Evolutionary conservation across 2,888 invertebrate genomes (phyloP), one percentile per base, ranked within the genome.

Genomic region (Sialis fuliginosa): DNA sequence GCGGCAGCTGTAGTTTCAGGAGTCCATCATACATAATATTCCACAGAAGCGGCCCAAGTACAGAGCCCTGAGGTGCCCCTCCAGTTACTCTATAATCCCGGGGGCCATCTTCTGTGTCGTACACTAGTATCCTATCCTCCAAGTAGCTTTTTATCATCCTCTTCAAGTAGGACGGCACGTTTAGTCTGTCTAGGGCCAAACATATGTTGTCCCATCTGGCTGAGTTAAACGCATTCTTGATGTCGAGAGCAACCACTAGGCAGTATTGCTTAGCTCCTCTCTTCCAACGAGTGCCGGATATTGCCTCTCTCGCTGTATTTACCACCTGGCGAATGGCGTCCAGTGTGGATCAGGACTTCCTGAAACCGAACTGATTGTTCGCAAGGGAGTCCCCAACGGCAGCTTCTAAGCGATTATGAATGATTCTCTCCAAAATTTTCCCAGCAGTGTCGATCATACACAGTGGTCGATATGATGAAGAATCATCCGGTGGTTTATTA

Each of bases 401-500:
- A 39, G 40, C 40, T 9, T 44, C 35, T 30, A 55, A 46, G 43
- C 54, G 46, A 5, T 48, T 46, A 48, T 46, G 47, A 30, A 55
- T 47, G 35, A 55, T n/a, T 41, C 47, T 50, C 49, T 54, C 55
- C n/a, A 50, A 48, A 1, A 54, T 45, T 49, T 55, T 55, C 6
- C 51, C 53, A 10, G 48, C 42, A 33, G 50, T 50, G 48, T 51
- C 49, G 7, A 53, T 50, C 46, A 55, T 49, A 22, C 22, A 22
- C 22, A 22, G 22, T 22, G 22, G 22, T 22, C 22, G 22, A 22
- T 22, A 22, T 4, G 44, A 1, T 22, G 22, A 22, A 22, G 22
- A 4, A 22, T 22, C 22, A 22, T 22, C 22, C 22, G 49, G 46
- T 34, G 50, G 46, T 6, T 49, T 49, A 42, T 49, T 51, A 1